A percentile compares a stretch with the other conserved stretches of the same genome.
phyloP scores from a whole-genome alignment of 2,113 vertebrate species.

The Nyctereutes procyonoides region DNA sequence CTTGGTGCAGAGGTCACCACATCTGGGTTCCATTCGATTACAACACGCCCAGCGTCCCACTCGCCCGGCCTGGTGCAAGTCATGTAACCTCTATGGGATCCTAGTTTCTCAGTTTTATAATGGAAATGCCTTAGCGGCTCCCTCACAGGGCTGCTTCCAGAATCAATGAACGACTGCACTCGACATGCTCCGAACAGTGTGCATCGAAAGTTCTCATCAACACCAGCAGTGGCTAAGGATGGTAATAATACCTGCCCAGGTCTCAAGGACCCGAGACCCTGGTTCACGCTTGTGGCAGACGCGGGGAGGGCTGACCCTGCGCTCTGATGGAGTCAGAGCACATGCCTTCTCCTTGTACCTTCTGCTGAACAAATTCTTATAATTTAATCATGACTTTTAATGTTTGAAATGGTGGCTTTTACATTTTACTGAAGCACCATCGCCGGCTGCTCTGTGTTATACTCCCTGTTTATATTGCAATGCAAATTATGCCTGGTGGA shows the following conservation, averaged over 20 bases:
- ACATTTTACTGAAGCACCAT: slow-evolving; percentile 72
- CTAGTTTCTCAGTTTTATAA: background rate
- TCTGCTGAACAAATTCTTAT: slow-evolving; percentile 80
- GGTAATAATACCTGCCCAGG: background rate
- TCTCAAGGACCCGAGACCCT: background rate
- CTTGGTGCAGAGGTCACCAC: background rate
- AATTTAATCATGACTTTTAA: slow-evolving; percentile 89
- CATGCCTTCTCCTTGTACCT: slow-evolving; percentile 55
- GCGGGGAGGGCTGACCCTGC: background rate
- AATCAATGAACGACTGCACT: background rate
- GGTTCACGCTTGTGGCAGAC: background rate
- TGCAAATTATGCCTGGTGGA: slow-evolving; percentile 90
- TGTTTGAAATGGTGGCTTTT: slow-evolving; percentile 82
- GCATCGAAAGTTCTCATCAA: background rate
- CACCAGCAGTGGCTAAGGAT: background rate
- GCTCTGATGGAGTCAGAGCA: background rate
- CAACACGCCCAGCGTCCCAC: accelerated
- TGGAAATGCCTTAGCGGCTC: background rate
- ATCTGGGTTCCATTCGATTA: background rate
- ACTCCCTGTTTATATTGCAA: slow-evolving; percentile 86
- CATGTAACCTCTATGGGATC: background rate
- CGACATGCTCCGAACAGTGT: background rate
- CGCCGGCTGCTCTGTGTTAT: slow-evolving; percentile 81
- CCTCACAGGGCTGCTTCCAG: background rate
- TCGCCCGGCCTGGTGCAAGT: background rate